Conservation (phyloP, 2,797 vertebrate species). For the Rhyacichthys aspro region DNA sequence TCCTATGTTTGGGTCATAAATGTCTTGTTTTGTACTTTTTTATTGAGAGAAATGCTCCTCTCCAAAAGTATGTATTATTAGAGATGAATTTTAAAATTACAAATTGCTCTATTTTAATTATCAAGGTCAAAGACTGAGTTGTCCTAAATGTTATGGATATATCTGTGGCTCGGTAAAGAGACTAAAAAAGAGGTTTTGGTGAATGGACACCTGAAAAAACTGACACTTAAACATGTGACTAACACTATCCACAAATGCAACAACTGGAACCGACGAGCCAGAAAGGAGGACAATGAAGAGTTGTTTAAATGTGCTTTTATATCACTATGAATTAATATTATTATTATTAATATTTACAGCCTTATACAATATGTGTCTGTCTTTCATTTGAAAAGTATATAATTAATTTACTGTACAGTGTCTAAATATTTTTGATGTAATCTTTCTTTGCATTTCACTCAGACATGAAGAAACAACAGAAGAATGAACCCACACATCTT, state of each 20-base stretch:
- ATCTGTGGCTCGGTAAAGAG: no score
- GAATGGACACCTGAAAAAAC: slow-evolving; percentile 11
- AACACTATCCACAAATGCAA: slow-evolving; percentile 24
- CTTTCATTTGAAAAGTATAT: slow-evolving; percentile 38
- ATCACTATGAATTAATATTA: slow-evolving; percentile 44
- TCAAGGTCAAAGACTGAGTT: no score
- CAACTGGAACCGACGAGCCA: slow-evolving; percentile 71
- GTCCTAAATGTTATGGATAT: slow-evolving; percentile 3
- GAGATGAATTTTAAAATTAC: neutral
- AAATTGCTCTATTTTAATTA: neutral
- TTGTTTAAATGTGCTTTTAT: slow-evolving; percentile 67
- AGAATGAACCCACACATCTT: neutral
- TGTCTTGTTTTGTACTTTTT: neutral
- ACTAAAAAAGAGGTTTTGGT: neutral
- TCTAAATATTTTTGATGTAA: slow-evolving; percentile 29
- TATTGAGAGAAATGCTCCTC: neutral
- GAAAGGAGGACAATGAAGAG: slow-evolving; percentile 57
- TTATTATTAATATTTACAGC: slow-evolving; percentile 48
- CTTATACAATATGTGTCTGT: slow-evolving; percentile 33
- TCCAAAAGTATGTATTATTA: neutral
- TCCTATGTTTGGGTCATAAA: neutral
- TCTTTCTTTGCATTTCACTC: neutral
- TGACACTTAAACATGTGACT: slow-evolving; percentile 13
- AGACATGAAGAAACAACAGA: neutral
- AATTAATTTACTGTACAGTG: slow-evolving; percentile 20